phyloP scores from a whole-genome alignment of 2,888 invertebrate genomes.

The Seira musarum region DNA sequence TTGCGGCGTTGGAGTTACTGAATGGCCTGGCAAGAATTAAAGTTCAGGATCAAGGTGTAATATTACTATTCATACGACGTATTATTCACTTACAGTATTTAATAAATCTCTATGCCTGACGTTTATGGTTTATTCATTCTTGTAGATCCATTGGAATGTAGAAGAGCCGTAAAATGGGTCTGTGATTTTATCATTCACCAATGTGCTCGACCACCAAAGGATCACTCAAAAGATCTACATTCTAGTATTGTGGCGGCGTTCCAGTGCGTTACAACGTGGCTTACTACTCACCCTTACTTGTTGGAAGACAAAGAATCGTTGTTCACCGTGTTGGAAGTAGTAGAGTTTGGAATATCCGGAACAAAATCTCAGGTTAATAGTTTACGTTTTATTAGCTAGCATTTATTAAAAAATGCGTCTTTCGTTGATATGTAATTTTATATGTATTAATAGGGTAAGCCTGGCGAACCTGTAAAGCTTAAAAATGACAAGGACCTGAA shows the following conservation, averaged over 20 bases:
- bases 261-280: conserved; percentile 92
- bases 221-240: conserved; percentile 94
- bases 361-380: conserved; percentile 80
- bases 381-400: background rate
- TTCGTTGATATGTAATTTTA: background rate
- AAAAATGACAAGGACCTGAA: conserved; percentile 97
- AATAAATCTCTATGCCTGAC: background rate
- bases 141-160: conserved; percentile 88
- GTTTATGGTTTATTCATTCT: background rate
- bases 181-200: conserved; percentile 96
- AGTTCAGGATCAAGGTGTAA: conserved; percentile 87
- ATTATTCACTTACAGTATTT: too few species aligned
- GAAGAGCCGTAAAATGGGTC: conserved; percentile 95
- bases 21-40: conserved; percentile 92
- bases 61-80: too few species aligned
- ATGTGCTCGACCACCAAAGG: conserved; percentile 94
- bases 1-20: conserved; percentile 93
- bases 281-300: conserved; percentile 90
- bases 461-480: conserved; percentile 90
- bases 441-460: conserved; percentile 78
- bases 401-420: background rate
- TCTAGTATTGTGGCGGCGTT: conserved; percentile 95
- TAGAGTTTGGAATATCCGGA: conserved; percentile 97
- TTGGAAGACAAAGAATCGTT: conserved; percentile 93
- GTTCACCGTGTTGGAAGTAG: conserved; percentile 94